Conservation (phyloP, 2,797 vertebrate species). For the Eidolon dupreanum region DNA sequence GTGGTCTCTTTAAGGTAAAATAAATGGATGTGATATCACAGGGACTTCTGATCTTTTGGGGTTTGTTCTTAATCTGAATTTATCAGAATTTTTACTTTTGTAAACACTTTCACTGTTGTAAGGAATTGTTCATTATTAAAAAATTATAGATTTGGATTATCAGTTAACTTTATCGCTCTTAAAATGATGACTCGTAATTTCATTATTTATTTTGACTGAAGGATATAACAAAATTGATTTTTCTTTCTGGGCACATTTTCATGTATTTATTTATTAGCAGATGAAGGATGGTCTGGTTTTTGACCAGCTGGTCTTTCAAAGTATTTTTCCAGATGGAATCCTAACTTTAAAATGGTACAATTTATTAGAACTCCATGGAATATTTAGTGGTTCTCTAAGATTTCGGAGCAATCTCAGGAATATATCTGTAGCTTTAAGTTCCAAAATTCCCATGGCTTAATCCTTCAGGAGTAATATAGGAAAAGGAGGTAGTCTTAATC, state of each 20-base stretch:
- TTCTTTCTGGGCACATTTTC: constrained; percentile 49
- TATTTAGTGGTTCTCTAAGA: constrained; percentile 37
- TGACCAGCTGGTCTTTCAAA: constrained; percentile 37
- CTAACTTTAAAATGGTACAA: constrained; percentile 29
- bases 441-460: constrained; percentile 8
- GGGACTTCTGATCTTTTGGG: background rate
- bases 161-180: constrained; percentile 28
- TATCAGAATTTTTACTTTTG: background rate
- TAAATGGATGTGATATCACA: background rate
- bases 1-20: background rate
- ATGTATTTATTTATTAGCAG: constrained; percentile 36
- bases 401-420: constrained; percentile 27
- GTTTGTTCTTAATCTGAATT: constrained; percentile 35
- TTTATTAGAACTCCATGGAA: constrained; percentile 18
- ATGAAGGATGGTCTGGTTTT: constrained; percentile 35
- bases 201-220: constrained; percentile 46
- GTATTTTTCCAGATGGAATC: constrained; percentile 50
- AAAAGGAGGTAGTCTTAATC: constrained; percentile 16
- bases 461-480: constrained; percentile 32
- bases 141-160: constrained; percentile 32
- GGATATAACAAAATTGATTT: constrained; percentile 47
- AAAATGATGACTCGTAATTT: constrained; percentile 51
- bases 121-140: constrained; percentile 41
- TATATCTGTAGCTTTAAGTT: constrained; percentile 20
- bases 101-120: constrained; percentile 29